Conservation (phyloP, 2,113 vertebrate genomes). For the Larimichthys polyactis region DNA sequence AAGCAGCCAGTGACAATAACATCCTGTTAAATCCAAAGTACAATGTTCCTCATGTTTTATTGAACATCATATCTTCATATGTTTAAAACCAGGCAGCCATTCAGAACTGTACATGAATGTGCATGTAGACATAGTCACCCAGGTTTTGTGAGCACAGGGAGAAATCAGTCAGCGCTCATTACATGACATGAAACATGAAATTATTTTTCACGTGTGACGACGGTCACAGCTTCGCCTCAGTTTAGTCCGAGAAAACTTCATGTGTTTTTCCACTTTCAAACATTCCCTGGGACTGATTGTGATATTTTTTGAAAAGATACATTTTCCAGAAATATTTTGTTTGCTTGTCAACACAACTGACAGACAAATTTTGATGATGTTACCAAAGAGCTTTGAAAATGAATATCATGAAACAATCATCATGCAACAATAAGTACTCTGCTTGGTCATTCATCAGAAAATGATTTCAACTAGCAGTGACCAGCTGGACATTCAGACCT, state of each 20-base stretch:
- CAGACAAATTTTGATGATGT: background rate
- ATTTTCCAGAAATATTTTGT: background rate
- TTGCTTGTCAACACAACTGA: background rate
- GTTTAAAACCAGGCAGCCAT: background rate
- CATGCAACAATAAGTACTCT: background rate
- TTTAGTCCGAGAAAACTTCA: background rate
- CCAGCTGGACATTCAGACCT: background rate
- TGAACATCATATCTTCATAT: background rate
- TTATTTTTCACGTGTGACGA: background rate
- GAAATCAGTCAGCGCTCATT: background rate
- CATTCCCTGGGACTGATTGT: background rate
- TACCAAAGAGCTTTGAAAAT: conserved; percentile 7
- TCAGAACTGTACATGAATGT: background rate
- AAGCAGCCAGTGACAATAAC: background rate
- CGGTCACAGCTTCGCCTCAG: background rate
- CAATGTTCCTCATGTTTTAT: background rate
- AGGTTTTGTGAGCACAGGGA: too few relatives aligned
- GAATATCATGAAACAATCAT: background rate
- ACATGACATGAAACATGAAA: background rate
- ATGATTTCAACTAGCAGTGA: background rate
- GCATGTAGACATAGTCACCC: background rate
- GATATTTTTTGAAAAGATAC: background rate
- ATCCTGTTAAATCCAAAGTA: background rate
- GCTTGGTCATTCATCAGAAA: background rate
- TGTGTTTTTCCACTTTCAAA: too few relatives aligned